Percentiles rank a stretch among this genome's conserved stretches.
These are phyloP conservation scores for Muricea muricata DNA, from an alignment of 92 coral and sea anemone genomes.

Conservation along the genomic window DNA sequence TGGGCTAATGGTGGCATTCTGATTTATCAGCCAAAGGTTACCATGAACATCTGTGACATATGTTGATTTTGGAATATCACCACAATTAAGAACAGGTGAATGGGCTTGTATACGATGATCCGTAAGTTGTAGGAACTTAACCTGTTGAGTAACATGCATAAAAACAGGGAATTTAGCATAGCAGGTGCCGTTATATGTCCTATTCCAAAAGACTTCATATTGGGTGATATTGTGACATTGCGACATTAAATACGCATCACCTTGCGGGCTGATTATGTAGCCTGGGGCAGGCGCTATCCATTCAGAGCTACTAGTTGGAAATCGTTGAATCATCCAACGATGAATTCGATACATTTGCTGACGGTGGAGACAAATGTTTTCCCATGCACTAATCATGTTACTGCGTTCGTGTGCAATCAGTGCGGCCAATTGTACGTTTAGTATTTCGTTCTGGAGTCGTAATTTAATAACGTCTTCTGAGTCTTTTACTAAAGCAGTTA, in stretches of 20 bases:
- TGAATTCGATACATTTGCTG: background rate
- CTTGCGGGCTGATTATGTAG: background rate
- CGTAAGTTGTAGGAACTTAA: background rate
- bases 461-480: no score
- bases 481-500: no score
- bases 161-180: background rate
- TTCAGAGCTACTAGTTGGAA: background rate
- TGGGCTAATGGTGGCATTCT: background rate
- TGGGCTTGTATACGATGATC: background rate
- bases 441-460: no score
- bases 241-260: background rate
- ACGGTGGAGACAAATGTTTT: background rate
- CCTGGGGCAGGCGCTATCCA: background rate
- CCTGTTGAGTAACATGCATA: no score
- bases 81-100: background rate
- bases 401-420: slow-evolving; percentile 2
- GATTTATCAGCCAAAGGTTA: background rate
- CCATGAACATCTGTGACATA: background rate
- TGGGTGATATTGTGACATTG: background rate
- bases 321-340: background rate
- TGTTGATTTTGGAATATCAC: no score
- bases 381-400: background rate
- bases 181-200: background rate
- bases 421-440: background rate
- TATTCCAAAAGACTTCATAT: background rate